These are phyloP conservation scores for Pogonomyrmex californicus DNA, from an alignment of 1,140 invertebrate genomes.

Conservation along the genomic window DNA sequence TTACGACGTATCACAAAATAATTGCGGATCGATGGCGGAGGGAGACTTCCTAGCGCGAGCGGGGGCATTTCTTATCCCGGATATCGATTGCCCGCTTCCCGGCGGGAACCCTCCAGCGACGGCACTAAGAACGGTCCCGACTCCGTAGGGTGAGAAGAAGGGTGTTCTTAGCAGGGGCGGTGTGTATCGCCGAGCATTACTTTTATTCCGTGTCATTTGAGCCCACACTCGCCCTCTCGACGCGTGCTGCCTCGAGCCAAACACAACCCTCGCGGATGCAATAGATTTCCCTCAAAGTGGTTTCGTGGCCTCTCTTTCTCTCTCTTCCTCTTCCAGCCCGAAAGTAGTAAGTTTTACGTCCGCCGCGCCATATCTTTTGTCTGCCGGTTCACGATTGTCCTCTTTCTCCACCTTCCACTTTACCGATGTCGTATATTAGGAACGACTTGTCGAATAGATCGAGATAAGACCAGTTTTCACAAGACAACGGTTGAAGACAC, in stretches of 20 bases:
- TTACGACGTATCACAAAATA: slow-evolving; percentile 69
- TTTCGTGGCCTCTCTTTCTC: slow-evolving; percentile 71
- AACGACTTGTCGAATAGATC: slow-evolving; percentile 17
- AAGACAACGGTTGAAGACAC: not conserved
- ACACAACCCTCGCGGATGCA: slow-evolving; percentile 76
- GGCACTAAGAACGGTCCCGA: slow-evolving; percentile 72
- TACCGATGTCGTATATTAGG: slow-evolving; percentile 59
- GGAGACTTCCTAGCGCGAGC: slow-evolving; percentile 66
- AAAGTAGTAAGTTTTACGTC: slow-evolving; percentile 57
- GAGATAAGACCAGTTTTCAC: slow-evolving; percentile 15
- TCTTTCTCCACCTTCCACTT: slow-evolving; percentile 31
- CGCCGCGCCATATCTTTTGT: slow-evolving; percentile 62
- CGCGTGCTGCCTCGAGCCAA: slow-evolving; percentile 52
- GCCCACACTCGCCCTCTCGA: slow-evolving; percentile 82
- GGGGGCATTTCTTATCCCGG: slow-evolving; percentile 82
- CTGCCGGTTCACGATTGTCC: slow-evolving; percentile 50
- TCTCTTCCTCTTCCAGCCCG: not conserved
- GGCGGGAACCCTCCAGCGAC: slow-evolving; percentile 72
- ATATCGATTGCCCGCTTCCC: slow-evolving; percentile 84
- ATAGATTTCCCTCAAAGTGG: slow-evolving; percentile 84
- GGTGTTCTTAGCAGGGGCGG: slow-evolving; percentile 76
- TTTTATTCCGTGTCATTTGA: slow-evolving; percentile 88
- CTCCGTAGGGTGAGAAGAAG: slow-evolving; percentile 66
- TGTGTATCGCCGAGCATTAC: slow-evolving; percentile 83
- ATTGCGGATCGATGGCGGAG: slow-evolving; percentile 71